Evolutionary conservation across 2,888 invertebrate species (phyloP).

Genomic region (Rhodophaea formosa): DNA sequence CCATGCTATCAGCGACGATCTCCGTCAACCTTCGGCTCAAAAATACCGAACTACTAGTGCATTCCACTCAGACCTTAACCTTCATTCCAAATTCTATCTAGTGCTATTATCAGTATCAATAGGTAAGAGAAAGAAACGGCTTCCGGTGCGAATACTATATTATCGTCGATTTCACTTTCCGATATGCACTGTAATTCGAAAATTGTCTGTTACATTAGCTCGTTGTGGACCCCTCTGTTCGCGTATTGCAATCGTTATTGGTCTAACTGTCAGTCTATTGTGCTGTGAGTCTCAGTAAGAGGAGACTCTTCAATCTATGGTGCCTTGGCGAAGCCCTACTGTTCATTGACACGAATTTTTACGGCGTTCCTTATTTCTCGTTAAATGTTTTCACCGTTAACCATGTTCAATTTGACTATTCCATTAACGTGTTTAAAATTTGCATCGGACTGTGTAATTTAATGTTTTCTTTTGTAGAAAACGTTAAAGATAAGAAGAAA

Average conservation of each 20-base stretch:
- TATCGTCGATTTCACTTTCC: slow-evolving; percentile 66
- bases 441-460: background rate
- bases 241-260: slow-evolving; percentile 17
- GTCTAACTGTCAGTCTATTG: slow-evolving; percentile 16
- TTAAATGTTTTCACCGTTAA: background rate
- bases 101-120: slow-evolving; percentile 21
- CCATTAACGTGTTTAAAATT: background rate
- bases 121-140: slow-evolving; percentile 24
- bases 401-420: background rate
- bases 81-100: slow-evolving; percentile 24
- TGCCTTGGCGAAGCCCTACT: background rate
- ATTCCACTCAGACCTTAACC: slow-evolving; percentile 18
- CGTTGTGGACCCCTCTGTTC: slow-evolving; percentile 23
- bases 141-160: slow-evolving; percentile 19
- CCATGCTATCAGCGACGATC: slow-evolving; percentile 41
- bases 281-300: slow-evolving; percentile 10
- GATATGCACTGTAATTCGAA: slow-evolving; percentile 38
- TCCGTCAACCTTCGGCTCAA: slow-evolving; percentile 51
- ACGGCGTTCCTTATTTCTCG: background rate
- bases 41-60: slow-evolving; percentile 21
- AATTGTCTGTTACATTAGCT: slow-evolving; percentile 24
- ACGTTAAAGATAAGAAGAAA: too few relatives aligned
- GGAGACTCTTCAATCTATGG: background rate
- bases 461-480: too few relatives aligned
- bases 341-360: background rate